phyloP scores from a whole-genome alignment of 2,797 vertebrate genomes.

The Diplodus puntazzo region DNA sequence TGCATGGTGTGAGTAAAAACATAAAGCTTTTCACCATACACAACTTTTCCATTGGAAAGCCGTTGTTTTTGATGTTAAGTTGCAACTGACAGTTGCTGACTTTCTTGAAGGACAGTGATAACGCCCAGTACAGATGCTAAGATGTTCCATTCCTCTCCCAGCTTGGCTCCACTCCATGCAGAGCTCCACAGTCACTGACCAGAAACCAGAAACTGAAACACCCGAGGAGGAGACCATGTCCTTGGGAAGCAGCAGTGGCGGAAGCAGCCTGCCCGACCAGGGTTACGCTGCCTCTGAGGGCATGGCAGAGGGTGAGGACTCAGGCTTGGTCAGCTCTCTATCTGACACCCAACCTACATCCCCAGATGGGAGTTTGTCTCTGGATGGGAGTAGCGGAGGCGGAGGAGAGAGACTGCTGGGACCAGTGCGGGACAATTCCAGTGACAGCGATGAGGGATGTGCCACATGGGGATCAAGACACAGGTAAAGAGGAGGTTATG shows the following conservation, averaged over 20 bases:
- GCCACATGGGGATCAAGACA: conserved; percentile 82
- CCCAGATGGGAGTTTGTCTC: conserved; percentile 82
- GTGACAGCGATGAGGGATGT: conserved; percentile 86
- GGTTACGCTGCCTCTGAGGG: conserved; percentile 85
- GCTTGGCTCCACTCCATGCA: conserved; percentile 78
- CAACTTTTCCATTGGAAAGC: not conserved
- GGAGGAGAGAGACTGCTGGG: conserved; percentile 42
- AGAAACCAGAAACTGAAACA: conserved; percentile 57
- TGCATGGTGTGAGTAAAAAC: conserved; percentile 22
- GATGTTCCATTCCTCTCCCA: conserved; percentile 52
- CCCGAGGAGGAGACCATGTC: conserved; percentile 81
- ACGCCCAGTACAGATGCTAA: conserved; percentile 10
- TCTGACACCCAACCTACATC: conserved; percentile 89
- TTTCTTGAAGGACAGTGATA: conserved; percentile 4
- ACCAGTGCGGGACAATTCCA: conserved; percentile 76
- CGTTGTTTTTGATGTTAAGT: conserved; percentile 6
- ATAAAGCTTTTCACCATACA: not conserved
- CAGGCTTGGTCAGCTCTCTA: conserved; percentile 86
- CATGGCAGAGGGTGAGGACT: conserved; percentile 82
- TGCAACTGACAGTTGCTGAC: conserved; percentile 23
- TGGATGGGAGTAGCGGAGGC: conserved; percentile 51
- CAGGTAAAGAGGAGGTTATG: conserved; percentile 72
- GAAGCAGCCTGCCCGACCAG: conserved; percentile 84
- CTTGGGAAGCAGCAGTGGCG: conserved; percentile 69
- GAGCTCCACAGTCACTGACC: conserved; percentile 42